These are phyloP conservation scores for Okamejei kenojei DNA, from an alignment of 2,797 vertebrate species.

Conservation along the genomic window DNA sequence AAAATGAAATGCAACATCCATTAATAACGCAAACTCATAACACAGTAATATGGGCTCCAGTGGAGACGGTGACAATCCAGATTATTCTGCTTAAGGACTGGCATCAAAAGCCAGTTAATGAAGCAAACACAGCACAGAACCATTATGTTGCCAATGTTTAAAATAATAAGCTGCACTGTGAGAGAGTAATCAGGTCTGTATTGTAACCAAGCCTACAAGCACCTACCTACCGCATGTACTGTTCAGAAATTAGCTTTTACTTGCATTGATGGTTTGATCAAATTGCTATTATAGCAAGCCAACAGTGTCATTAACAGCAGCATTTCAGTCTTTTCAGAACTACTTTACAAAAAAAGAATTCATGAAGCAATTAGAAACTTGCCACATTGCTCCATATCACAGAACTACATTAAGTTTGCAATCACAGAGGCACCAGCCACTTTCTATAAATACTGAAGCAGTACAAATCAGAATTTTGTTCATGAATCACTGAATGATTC, in stretches of 20 bases:
- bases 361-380: background rate
- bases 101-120: background rate
- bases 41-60: background rate
- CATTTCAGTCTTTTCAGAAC: background rate
- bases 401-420: background rate
- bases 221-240: too few relatives aligned
- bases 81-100: background rate
- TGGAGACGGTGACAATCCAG: background rate
- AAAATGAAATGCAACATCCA: background rate
- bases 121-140: background rate
- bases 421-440: background rate
- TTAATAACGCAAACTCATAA: background rate
- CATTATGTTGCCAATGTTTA: background rate
- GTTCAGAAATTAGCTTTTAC: background rate
- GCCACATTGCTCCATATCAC: background rate
- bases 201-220: background rate
- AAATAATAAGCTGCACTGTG: background rate
- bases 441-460: background rate
- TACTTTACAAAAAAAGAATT: background rate
- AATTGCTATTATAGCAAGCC: background rate
- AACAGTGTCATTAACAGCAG: background rate
- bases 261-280: background rate
- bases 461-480: background rate
- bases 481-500: background rate
- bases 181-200: background rate